phyloP scores from a whole-genome alignment of 1,140 invertebrate genomes.

The Nautilus pompilius region DNA sequence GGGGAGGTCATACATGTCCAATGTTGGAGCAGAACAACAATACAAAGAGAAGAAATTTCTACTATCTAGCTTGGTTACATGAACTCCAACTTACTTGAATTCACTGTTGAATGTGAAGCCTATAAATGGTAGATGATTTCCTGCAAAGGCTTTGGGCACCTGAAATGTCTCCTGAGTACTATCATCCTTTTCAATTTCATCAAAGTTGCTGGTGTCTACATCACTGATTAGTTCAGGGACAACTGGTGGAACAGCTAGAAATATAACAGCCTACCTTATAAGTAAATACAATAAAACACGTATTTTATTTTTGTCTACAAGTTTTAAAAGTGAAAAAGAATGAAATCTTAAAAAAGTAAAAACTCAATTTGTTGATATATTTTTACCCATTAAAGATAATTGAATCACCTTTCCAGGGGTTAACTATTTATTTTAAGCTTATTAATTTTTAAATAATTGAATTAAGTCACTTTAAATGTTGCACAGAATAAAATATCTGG shows the following conservation, averaged over 20 bases:
- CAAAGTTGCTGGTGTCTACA: conserved; percentile 98
- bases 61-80: background rate
- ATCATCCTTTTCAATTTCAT: conserved; percentile 80
- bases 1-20: background rate
- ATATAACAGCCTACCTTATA: too few relatives aligned
- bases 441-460: too few relatives aligned
- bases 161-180: conserved; percentile 70
- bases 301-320: too few relatives aligned
- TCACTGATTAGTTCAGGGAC: conserved; percentile 92
- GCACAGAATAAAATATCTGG: too few relatives aligned
- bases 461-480: too few relatives aligned
- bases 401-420: too few relatives aligned
- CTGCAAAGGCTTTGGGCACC: conserved; percentile 93
- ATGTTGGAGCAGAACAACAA: background rate
- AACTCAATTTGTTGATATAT: too few relatives aligned
- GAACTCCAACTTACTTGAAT: conserved; percentile 58
- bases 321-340: too few relatives aligned
- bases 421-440: too few relatives aligned
- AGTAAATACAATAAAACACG: too few relatives aligned
- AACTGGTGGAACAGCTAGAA: conserved; percentile 81
- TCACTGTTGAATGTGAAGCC: conserved; percentile 80
- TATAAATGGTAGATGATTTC: conserved; percentile 97
- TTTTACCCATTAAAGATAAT: too few relatives aligned
- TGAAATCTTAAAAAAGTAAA: too few relatives aligned
- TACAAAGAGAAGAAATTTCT: background rate